Conservation (phyloP, 2,888 invertebrate species). For the Thymelicus acteon region DNA sequence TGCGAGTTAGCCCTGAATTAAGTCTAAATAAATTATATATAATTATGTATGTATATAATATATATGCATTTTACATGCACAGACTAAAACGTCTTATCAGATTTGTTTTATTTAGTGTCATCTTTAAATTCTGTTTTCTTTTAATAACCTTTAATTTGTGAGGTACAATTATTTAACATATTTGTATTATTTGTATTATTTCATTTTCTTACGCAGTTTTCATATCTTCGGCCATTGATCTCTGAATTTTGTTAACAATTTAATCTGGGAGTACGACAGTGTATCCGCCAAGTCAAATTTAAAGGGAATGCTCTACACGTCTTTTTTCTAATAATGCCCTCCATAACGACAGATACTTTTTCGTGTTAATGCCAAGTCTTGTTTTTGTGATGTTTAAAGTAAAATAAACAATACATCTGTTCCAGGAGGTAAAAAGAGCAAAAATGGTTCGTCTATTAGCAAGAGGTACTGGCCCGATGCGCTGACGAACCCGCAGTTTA, state of each 20-base stretch:
- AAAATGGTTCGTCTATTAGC: slow-evolving; percentile 86
- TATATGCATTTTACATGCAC: no score
- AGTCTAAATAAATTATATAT: no score
- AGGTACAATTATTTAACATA: no score
- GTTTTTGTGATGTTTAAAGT: background rate
- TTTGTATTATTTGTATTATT: background rate
- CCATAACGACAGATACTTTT: background rate
- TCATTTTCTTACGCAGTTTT: background rate
- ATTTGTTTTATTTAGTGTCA: no score
- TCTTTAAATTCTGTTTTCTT: no score
- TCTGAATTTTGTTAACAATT: background rate
- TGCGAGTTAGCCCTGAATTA: no score
- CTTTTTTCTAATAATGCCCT: background rate
- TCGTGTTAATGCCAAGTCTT: background rate
- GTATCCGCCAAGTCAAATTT: background rate
- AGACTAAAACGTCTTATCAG: no score
- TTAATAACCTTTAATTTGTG: no score
- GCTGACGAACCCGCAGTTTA: slow-evolving; percentile 87
- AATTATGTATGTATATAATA: no score
- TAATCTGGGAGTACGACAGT: background rate
- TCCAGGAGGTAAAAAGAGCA: slow-evolving; percentile 85
- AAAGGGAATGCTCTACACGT: background rate
- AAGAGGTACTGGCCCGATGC: slow-evolving; percentile 91
- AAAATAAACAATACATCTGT: slow-evolving; percentile 23
- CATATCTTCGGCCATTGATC: background rate